Evolutionary conservation across 2,797 vertebrate genomes (phyloP), one percentile per base, ranked within the genome.

Genomic region (Helostoma temminkii): DNA sequence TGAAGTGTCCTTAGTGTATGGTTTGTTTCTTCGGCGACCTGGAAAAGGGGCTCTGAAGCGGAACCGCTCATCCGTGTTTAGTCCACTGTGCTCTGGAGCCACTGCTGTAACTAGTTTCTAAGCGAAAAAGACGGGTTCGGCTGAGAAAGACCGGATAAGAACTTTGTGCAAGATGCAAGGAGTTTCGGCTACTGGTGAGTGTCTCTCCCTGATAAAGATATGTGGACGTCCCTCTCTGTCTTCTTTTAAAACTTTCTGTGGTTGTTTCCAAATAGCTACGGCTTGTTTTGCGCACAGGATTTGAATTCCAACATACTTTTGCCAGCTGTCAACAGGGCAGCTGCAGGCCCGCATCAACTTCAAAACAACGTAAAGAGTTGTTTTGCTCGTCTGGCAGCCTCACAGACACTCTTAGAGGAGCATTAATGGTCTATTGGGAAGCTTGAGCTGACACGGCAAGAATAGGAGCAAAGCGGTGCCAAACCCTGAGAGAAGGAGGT

Each of bases 131-230:
- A 81, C 63, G 71, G 39, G 54, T 71, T 78, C 65, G 74, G 78
- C 69, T 22, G 52, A 79, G 80, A 67, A 68, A 53, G 54, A 83
- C 26, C 53, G 54, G 72, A 71, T 61, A 53, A 32, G 67, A 83
- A 86, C 32, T 84, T 75, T 74, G 54, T 66, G 75, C 82, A 92
- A 80, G 76, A 94, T 94, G 94, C 93, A 94, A 70, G 91, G 77
- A 63, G 80, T 87, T 78, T 89, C 93, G 45, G 54, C 93, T 2
- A 71, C 91, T 39, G 93, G 94, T 94, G 42, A 93, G 93, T 74
- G 22, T 60, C n/a, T 2, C 6, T 0, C 11, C 25, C 39, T 16
- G 0, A 19, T 2, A 24, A n/a, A 63, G 9, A 14, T 37, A 43
- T 6, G 4, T 37, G 9, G 18, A 4, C 55, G 32, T 42, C 54